These are phyloP conservation scores for Rhagophthalmus giganteus DNA, from an alignment of 2,888 invertebrate genomes.

Conservation along the genomic window DNA sequence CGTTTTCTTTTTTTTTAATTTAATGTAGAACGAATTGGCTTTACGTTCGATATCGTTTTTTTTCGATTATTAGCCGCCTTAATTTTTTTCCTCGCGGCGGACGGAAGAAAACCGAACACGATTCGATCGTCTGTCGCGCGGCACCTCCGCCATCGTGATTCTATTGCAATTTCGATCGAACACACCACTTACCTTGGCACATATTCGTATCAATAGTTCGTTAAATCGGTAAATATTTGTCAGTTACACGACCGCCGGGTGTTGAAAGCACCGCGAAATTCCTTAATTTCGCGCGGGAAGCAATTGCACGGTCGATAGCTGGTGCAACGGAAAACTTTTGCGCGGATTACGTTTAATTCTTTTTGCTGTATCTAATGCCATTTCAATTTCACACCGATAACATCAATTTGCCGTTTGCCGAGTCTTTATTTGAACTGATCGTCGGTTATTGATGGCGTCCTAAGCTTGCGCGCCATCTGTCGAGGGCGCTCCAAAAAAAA, in stretches of 20 bases:
- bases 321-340: too few relatives aligned
- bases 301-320: too few relatives aligned
- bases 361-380: too few relatives aligned
- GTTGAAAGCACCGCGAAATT: conserved; percentile 6
- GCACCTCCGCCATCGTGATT: not conserved
- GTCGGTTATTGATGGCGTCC: too few relatives aligned
- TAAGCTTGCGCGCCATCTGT: too few relatives aligned
- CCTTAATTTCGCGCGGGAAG: conserved; percentile 3
- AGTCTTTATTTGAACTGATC: too few relatives aligned
- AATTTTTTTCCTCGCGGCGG: not conserved
- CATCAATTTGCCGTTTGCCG: too few relatives aligned
- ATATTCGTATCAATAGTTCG: conserved; percentile 7
- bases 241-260: conserved; percentile 1
- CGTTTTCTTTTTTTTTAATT: conserved; percentile 13
- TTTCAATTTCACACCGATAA: too few relatives aligned
- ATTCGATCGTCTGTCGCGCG: not conserved
- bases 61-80: conserved; percentile 4
- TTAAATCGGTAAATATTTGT: conserved; percentile 7
- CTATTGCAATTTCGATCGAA: not conserved
- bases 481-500: too few relatives aligned
- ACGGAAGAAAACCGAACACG: not conserved
- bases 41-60: conserved; percentile 10
- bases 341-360: too few relatives aligned
- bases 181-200: conserved; percentile 2
- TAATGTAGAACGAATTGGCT: conserved; percentile 18